Conservation (phyloP, 2,888 invertebrate genomes). For the Himalopsyche tibetana region DNA sequence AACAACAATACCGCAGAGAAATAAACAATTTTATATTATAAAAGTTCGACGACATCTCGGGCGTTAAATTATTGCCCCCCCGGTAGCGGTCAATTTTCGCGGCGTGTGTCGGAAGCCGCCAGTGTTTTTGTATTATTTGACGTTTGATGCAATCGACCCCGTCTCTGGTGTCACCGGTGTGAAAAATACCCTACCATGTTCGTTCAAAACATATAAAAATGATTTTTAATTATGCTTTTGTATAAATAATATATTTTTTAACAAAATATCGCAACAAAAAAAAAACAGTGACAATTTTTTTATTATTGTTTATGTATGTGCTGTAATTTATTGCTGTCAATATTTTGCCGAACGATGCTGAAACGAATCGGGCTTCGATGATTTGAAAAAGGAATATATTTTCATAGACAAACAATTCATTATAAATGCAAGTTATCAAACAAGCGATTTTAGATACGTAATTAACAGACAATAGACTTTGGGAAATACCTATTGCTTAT, state of each 20-base stretch:
- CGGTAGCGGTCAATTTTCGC: neutral
- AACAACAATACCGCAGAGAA: neutral
- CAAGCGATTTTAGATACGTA: too few species aligned
- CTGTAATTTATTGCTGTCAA: neutral
- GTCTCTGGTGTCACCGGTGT: neutral
- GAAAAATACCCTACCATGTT: slow-evolving; percentile 18
- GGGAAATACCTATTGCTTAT: too few species aligned
- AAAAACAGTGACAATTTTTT: neutral
- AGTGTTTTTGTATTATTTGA: slow-evolving; percentile 41
- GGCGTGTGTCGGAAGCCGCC: neutral
- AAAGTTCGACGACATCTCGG: neutral
- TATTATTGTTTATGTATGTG: neutral
- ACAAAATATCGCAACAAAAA: too few species aligned
- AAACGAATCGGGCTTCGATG: neutral
- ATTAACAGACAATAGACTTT: too few species aligned
- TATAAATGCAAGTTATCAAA: too few species aligned
- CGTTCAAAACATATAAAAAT: neutral
- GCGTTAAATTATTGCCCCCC: neutral
- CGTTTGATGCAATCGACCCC: slow-evolving; percentile 33
- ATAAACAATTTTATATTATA: neutral
- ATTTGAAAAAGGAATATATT: neutral
- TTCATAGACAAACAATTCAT: neutral
- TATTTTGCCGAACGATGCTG: neutral
- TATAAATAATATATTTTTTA: too few species aligned
- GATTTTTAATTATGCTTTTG: neutral